A percentile compares a stretch with the other conserved stretches of the same genome.
These are phyloP conservation scores for Adelosebastes latens DNA, from an alignment of 2,797 vertebrate species.

Conservation along the genomic window DNA sequence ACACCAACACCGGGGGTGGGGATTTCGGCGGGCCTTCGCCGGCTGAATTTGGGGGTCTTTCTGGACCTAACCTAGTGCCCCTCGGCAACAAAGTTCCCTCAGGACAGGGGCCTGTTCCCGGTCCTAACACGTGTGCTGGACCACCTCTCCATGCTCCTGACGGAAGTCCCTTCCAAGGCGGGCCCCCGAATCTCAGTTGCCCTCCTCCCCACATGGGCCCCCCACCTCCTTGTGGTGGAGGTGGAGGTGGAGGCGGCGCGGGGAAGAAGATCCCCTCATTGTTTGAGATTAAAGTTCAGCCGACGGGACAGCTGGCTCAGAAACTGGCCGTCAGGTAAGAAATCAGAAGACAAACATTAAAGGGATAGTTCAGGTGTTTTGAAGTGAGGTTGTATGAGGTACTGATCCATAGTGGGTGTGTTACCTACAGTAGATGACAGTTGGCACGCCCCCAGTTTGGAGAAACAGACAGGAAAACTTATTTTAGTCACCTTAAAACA, in stretches of 20 bases:
- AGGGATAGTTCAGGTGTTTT: neutral
- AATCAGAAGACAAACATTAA: neutral
- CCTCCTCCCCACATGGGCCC: slow-evolving; percentile 84
- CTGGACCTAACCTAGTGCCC: slow-evolving; percentile 67
- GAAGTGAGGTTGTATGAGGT: neutral
- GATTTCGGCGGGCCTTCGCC: slow-evolving; percentile 70
- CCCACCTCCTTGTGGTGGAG: slow-evolving; percentile 70
- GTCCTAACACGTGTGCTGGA: slow-evolving; percentile 63
- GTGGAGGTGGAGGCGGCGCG: slow-evolving; percentile 41
- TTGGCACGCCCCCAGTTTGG: accelerated
- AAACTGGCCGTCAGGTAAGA: slow-evolving; percentile 93
- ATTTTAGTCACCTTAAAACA: too few species aligned
- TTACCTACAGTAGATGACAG: neutral
- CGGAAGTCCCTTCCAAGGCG: slow-evolving; percentile 73
- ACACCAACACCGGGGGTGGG: slow-evolving; percentile 62
- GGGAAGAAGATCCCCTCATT: slow-evolving; percentile 93
- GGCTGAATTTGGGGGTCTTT: slow-evolving; percentile 71
- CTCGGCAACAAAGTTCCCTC: slow-evolving; percentile 63
- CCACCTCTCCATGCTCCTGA: slow-evolving; percentile 71
- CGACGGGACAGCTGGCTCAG: slow-evolving; percentile 93
- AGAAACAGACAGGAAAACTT: neutral
- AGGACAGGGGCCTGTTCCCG: slow-evolving; percentile 60
- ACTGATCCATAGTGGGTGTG: neutral
- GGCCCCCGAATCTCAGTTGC: slow-evolving; percentile 69
- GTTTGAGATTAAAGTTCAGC: slow-evolving; percentile 96